Evolutionary conservation across 2,797 vertebrate species (phyloP).

Genomic region (Sarcophilus harrisii): DNA sequence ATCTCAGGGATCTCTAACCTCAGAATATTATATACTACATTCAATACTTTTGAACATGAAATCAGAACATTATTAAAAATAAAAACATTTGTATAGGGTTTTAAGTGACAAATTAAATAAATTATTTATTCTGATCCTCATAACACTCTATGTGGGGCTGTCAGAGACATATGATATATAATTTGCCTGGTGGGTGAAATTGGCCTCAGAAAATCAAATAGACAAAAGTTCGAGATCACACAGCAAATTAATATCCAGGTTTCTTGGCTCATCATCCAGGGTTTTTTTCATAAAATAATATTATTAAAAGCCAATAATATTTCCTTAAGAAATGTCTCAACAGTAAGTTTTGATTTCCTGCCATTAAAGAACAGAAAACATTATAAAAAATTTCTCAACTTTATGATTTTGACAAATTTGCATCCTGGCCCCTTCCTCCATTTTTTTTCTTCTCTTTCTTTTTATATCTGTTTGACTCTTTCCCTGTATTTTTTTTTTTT

Average conservation of each 20-base stretch:
- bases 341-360: not conserved
- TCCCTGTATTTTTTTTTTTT: not conserved
- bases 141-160: not conserved
- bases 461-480: not conserved
- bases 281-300: not conserved
- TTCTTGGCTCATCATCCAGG: not conserved
- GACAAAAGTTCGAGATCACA: not conserved
- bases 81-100: not conserved
- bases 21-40: not conserved
- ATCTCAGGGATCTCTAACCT: not conserved
- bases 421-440: not conserved
- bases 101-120: not conserved
- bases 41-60: not conserved
- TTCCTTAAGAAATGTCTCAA: not conserved
- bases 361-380: not conserved
- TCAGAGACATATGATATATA: not conserved
- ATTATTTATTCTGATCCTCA: not conserved
- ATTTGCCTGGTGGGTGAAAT: not conserved
- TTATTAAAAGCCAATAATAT: not conserved
- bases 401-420: not conserved
- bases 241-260: not conserved
- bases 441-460: not conserved
- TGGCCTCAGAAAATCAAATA: not conserved
- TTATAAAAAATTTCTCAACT: not conserved
- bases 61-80: not conserved